Evolutionary conservation across 2,113 vertebrate genomes (phyloP).

Genomic region (Picathartes gymnocephalus): DNA sequence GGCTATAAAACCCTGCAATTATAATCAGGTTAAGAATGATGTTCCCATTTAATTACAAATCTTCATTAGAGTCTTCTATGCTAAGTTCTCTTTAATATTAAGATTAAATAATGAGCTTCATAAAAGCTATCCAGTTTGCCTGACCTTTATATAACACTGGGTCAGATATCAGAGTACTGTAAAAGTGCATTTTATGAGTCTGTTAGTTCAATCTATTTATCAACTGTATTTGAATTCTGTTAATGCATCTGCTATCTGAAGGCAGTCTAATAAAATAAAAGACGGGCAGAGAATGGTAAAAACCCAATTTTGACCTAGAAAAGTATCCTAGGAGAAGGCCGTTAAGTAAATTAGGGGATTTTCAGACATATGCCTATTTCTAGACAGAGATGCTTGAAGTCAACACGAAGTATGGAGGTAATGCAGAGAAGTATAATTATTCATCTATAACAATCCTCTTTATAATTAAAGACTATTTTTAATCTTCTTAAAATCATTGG

Average conservation of each 20-base stretch:
- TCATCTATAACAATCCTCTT: background rate
- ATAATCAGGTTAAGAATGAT: conserved; percentile 76
- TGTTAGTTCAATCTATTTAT: conserved; percentile 14
- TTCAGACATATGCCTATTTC: background rate
- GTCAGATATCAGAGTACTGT: conserved; percentile 40
- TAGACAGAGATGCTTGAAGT: background rate
- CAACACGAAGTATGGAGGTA: background rate
- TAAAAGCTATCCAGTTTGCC: conserved; percentile 65
- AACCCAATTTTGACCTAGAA: background rate
- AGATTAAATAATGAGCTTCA: conserved; percentile 71
- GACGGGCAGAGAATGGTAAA: background rate
- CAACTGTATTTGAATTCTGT: conserved; percentile 41
- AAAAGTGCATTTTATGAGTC: conserved; percentile 23
- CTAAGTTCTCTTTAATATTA: conserved; percentile 69
- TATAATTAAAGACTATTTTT: background rate
- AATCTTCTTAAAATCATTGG: background rate
- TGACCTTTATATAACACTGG: conserved; percentile 64
- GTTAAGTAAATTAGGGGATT: background rate
- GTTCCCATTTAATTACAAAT: conserved; percentile 75
- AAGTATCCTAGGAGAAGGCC: background rate
- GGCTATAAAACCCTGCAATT: conserved; percentile 70
- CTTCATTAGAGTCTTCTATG: conserved; percentile 71
- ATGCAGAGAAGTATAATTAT: background rate
- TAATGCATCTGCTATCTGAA: background rate
- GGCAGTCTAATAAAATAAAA: background rate